Base-by-base conservation (phyloP, 2,113 vertebrate species). In the Plestiodon gilberti region DNA sequence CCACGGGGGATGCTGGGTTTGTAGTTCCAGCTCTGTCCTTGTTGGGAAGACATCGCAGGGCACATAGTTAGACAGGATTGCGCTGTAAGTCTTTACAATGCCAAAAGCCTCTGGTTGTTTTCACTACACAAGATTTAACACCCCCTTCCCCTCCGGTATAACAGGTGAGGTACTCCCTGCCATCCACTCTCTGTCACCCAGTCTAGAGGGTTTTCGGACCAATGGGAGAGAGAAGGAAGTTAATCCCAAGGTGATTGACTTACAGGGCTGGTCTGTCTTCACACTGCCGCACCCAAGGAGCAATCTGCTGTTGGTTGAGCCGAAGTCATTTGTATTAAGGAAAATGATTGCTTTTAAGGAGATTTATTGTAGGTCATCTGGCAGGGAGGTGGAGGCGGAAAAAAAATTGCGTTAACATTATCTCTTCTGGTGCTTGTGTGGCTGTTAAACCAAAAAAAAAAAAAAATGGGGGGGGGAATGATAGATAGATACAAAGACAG, bases 401-500 rank as follows among this genome's bases (percentile, higher is more conserved):
- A 59, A 23, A 89, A 77, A n/a, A 74, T 38, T 92, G 35, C 23
- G 7, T 78, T 82, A 59, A 88, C 85, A 84, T 90, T 85, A 80
- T 91, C 74, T 90, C 88, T 83, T 82, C 67, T 91, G 89, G 78
- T 90, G 77, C 87, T 88, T 89, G 74, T 59, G 62, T 87, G 82
- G 20, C 33, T 79, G 86, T 86, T 91, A 91, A 93, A 62, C 59
- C 35, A n/a, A 73, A 86, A 88, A 84, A 74, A 6, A 84, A 74
- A 6, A 2, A 13, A 81, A 85, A 65, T 69, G 75, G 43, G 88
- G 73, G 38, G 43, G 30, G 86, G 70, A 80, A 91, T 90, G 93
- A 95, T 93, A 61, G 77, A 61, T 77, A 86, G 88, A 91, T 90
- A 70, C 48, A 40, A 95, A 95, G 92, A 92, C 91, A 82, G 89